Base-by-base conservation (phyloP, 2,888 invertebrate genomes). In the Parascotia fuliginaria region DNA sequence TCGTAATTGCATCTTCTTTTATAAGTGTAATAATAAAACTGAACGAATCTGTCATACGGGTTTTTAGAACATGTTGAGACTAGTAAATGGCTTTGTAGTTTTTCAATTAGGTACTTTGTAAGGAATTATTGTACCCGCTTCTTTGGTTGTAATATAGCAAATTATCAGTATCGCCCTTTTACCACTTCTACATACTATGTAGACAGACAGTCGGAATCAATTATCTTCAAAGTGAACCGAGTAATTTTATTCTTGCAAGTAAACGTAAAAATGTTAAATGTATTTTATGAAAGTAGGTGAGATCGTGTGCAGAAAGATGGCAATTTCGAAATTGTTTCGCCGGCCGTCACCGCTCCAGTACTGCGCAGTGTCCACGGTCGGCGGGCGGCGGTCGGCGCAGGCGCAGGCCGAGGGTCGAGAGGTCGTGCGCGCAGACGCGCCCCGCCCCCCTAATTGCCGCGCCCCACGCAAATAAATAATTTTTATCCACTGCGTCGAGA, bases 381-480 rank as follows among this genome's bases (percentile, higher is more conserved):
- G 27, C 27, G 27, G 27, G 61, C 52, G 31, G 12, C 9, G 24
- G 16, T 49, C 56, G 57, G 62, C 60, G 69, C 67, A 57, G 71
- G 75, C 78, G 75, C 70, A 64, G 65, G 73, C 72, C 70, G 71
- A 64, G 77, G 87, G 89, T 87, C 85, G 81, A 81, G 75, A 85
- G 91, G 92, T 92, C 89, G 85, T 76, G 83, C 79, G 78, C 86
- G 81, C 87, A 84, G 87, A 83, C 87, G 77, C 77, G 82, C 79
- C 70, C 89, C 92, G 89, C 92, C 92, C 83, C 82, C 88, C 89
- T 92, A 92, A 92, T 92, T 92, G 89, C 88, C 81, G 84, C 85
- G 85, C 86, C 87, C 88, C 90, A 90, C 89, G 89, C 90, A 91
- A 90, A 91, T 89, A 90, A 89, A 90, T 92, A 89, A 84, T 89